Conservation (phyloP, 1,140 invertebrate species). For the Pseudomyrmex concolor region DNA sequence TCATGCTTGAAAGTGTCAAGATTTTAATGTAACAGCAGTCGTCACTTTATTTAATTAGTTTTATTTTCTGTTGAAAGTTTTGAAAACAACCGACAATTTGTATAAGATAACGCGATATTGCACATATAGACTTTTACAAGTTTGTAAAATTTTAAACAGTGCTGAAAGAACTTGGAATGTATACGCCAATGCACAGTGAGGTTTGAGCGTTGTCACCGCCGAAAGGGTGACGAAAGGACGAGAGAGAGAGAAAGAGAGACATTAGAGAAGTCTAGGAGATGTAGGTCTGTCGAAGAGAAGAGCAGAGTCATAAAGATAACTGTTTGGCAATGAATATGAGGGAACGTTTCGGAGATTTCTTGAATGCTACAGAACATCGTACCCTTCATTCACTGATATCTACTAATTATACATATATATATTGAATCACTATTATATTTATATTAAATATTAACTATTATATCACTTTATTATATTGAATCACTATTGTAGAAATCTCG, state of each 20-base stretch:
- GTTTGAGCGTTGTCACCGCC: constrained; percentile 70
- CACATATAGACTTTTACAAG: neutral
- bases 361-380: constrained; percentile 1
- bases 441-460: too few relatives aligned
- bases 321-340: constrained; percentile 69
- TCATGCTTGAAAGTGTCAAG: too few relatives aligned
- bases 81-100: too few relatives aligned
- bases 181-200: constrained; percentile 69
- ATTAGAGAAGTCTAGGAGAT: constrained; percentile 70
- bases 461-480: too few relatives aligned
- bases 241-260: constrained; percentile 53
- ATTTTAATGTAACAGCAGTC: neutral
- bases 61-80: too few relatives aligned
- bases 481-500: neutral
- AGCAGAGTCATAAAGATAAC: constrained; percentile 72
- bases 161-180: constrained; percentile 67
- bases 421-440: neutral
- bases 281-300: constrained; percentile 65
- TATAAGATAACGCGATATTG: too few relatives aligned
- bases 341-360: constrained; percentile 59
- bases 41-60: too few relatives aligned
- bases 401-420: too few relatives aligned
- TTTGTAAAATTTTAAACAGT: constrained; percentile 43
- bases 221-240: constrained; percentile 71
- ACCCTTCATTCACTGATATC: neutral